Percentiles rank a stretch among this genome's conserved stretches.
phyloP scores from a whole-genome alignment of 2,113 vertebrate species.

The Sinocyclocheilus maitianheensis region DNA sequence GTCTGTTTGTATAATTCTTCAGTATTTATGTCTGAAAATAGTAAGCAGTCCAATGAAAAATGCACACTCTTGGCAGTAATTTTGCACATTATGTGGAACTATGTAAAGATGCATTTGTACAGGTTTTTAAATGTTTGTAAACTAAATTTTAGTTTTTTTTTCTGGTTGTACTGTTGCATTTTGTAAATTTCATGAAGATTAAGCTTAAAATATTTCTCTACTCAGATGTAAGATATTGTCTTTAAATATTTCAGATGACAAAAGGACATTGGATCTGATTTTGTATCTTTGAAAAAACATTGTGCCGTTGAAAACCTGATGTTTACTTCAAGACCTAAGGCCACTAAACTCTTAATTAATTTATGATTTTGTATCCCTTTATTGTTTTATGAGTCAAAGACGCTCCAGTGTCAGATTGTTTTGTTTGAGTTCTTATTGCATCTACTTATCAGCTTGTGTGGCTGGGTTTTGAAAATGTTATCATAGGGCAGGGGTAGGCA shows the following conservation, averaged over 20 bases:
- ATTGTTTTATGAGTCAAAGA: neutral
- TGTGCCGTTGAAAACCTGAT: neutral
- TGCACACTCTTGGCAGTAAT: neutral
- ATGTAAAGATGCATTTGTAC: slow-evolving; percentile 28
- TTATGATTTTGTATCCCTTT: neutral
- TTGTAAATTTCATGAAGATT: neutral
- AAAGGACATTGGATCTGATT: neutral
- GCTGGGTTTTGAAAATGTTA: neutral
- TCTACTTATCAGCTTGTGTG: neutral
- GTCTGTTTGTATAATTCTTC: neutral
- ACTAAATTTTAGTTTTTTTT: neutral
- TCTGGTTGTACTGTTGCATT: neutral
- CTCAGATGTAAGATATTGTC: slow-evolving; percentile 9
- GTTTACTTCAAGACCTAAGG: neutral
- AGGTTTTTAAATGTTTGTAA: slow-evolving; percentile 29
- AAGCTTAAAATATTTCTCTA: neutral
- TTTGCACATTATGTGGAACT: slow-evolving; percentile 25
- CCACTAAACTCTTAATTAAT: neutral
- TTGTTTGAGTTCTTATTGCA: neutral
- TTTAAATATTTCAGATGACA: slow-evolving; percentile 26
- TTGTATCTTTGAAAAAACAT: neutral
- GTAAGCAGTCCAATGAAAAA: neutral
- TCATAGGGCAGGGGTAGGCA: neutral
- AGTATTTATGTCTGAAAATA: neutral
- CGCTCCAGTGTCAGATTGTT: neutral